These are phyloP conservation scores for Antennarius striatus DNA, from an alignment of 2,113 vertebrate species.

Conservation along the genomic window DNA sequence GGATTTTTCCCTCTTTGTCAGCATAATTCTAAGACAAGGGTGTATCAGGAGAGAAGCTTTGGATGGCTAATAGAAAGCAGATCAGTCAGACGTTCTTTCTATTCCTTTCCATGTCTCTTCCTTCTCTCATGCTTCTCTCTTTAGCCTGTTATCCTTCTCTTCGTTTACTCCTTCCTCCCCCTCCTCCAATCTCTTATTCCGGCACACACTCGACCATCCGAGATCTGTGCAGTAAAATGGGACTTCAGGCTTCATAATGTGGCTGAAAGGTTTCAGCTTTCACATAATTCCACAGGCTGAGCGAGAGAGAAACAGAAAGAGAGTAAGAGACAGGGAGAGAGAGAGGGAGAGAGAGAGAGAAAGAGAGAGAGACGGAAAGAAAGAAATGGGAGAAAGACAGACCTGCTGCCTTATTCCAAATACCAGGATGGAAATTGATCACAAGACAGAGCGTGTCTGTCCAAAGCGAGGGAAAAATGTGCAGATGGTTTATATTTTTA, in stretches of 20 bases:
- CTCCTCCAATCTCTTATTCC: conserved; percentile 12
- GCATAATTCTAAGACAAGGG: conserved; percentile 75
- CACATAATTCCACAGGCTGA: conserved; percentile 74
- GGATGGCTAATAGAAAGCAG: conserved; percentile 80
- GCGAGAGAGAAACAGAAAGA: conserved; percentile 25
- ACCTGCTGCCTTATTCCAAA: conserved; percentile 36
- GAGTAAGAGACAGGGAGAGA: background rate
- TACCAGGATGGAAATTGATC: conserved; percentile 61
- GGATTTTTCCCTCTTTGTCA: conserved; percentile 77
- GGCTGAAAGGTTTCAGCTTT: conserved; percentile 81
- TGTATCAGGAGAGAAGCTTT: conserved; percentile 77
- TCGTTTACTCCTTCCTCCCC: conserved; percentile 18
- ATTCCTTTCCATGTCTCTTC: conserved; percentile 5
- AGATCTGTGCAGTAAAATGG: conserved; percentile 70
- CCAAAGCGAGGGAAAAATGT: conserved; percentile 56
- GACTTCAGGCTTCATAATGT: conserved; percentile 64
- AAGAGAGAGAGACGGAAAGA: too few relatives aligned
- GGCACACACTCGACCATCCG: conserved; percentile 56
- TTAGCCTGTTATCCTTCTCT: conserved; percentile 37
- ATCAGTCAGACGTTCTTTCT: conserved; percentile 59
- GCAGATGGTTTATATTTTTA: conserved; percentile 60
- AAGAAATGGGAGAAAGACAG: too few relatives aligned
- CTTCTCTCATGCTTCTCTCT: conserved; percentile 34
- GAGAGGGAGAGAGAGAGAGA: too few relatives aligned
- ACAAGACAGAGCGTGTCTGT: conserved; percentile 52